These are phyloP conservation scores for Cyprinodon diabolis DNA, from an alignment of 2,797 vertebrate species.

Conservation along the genomic window DNA sequence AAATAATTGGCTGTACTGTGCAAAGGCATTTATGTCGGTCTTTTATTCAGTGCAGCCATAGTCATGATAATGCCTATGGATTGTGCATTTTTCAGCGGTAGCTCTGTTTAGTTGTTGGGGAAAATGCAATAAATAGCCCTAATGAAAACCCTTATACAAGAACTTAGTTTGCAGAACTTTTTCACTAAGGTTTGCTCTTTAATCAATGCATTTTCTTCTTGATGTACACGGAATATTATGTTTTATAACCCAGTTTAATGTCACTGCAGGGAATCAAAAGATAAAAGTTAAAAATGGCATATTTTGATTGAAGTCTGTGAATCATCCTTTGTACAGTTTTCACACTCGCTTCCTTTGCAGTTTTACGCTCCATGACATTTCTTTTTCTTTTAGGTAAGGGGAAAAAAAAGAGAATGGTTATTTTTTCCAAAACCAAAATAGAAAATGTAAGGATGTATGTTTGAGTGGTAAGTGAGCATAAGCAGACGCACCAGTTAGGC, in stretches of 20 bases:
- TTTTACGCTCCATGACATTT: conserved; percentile 27
- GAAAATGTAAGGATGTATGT: conserved; percentile 5
- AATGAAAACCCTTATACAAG: conserved; percentile 32
- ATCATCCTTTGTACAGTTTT: conserved; percentile 29
- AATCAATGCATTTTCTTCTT: conserved; percentile 45
- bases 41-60: conserved; percentile 42
- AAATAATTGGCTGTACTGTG: conserved; percentile 80
- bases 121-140: conserved; percentile 18
- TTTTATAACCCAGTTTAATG: conserved; percentile 60
- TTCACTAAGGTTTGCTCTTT: conserved; percentile 21
- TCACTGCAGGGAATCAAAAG: conserved; percentile 66
- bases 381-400: conserved; percentile 22
- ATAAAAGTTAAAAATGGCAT: conserved; percentile 56
- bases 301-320: conserved; percentile 60
- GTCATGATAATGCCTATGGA: conserved; percentile 50
- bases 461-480: background rate
- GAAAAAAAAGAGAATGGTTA: conserved; percentile 21
- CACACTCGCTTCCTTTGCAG: conserved; percentile 42
- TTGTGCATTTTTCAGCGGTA: conserved; percentile 35
- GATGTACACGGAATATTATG: conserved; percentile 38
- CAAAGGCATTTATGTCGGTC: conserved; percentile 63
- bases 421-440: conserved; percentile 27
- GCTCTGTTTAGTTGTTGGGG: conserved; percentile 27
- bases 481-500: conserved; percentile 2
- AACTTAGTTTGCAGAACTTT: conserved; percentile 8